phyloP scores from a whole-genome alignment of 2,113 vertebrate species.

The Cyprinodon tularosa region DNA sequence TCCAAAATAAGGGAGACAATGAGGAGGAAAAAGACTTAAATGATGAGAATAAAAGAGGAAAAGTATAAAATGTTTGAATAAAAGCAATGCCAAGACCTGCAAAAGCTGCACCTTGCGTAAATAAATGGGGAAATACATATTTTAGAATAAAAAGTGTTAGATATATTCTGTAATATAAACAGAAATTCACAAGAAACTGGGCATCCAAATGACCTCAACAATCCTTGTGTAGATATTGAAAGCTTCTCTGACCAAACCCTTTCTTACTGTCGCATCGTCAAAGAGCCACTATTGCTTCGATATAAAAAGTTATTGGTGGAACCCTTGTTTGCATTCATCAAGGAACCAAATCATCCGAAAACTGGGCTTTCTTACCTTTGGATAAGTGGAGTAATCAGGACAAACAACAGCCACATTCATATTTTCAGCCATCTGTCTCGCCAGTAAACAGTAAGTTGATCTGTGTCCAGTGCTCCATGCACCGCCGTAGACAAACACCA shows the following conservation, averaged over 20 bases:
- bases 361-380: conserved; percentile 64
- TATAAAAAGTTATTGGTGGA: not conserved
- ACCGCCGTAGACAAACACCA: conserved; percentile 80
- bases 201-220: too few species aligned
- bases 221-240: not conserved
- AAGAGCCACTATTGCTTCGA: not conserved
- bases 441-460: conserved; percentile 77
- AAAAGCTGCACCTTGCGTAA: too few species aligned
- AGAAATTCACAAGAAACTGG: too few species aligned
- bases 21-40: not conserved
- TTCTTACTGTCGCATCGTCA: not conserved
- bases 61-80: too few species aligned
- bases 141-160: too few species aligned
- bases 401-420: conserved; percentile 76
- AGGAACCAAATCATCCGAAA: not conserved
- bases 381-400: conserved; percentile 79
- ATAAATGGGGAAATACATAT: too few species aligned
- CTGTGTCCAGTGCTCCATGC: conserved; percentile 78
- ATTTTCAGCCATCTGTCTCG: conserved; percentile 75
- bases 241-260: not conserved
- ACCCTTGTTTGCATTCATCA: not conserved
- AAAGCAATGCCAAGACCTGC: not conserved
- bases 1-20: too few species aligned
- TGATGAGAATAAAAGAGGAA: too few species aligned
- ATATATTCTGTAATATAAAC: too few species aligned